Conservation (phyloP, 2,113 vertebrate species). For the Vulpes vulpes region DNA sequence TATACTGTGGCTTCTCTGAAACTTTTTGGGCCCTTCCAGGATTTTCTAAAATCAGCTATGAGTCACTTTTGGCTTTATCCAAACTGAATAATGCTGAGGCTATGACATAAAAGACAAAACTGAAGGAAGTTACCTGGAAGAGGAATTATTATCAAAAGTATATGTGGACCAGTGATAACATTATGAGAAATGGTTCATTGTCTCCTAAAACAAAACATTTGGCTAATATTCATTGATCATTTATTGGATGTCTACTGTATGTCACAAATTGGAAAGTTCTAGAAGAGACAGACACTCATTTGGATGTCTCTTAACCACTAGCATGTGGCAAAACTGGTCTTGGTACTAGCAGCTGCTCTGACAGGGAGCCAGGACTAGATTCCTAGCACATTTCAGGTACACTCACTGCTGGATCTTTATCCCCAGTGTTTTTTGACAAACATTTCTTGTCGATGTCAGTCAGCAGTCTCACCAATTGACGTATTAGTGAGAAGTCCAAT, state of each 20-base stretch:
- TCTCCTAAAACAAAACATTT: background rate
- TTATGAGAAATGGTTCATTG: background rate
- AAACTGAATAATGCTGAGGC: background rate
- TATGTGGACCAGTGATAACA: background rate
- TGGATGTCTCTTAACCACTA: background rate
- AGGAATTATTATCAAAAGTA: background rate
- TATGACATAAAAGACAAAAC: background rate
- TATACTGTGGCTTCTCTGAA: background rate
- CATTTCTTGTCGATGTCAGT: background rate
- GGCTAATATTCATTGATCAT: background rate
- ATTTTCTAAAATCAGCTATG: background rate
- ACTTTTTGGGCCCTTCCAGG: background rate
- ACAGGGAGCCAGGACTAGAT: background rate
- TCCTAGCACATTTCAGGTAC: background rate
- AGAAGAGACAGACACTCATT: background rate
- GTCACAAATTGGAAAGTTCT: background rate
- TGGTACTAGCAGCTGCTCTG: background rate
- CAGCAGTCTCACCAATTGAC: background rate
- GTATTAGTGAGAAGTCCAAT: conserved; percentile 40
- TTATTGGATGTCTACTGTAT: background rate
- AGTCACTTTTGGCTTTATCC: background rate
- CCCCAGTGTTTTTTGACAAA: background rate
- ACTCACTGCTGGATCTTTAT: background rate
- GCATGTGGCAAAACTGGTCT: background rate
- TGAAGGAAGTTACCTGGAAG: background rate